phyloP scores from a whole-genome alignment of 2,888 invertebrate species.

The Choristoneura rosaceana region DNA sequence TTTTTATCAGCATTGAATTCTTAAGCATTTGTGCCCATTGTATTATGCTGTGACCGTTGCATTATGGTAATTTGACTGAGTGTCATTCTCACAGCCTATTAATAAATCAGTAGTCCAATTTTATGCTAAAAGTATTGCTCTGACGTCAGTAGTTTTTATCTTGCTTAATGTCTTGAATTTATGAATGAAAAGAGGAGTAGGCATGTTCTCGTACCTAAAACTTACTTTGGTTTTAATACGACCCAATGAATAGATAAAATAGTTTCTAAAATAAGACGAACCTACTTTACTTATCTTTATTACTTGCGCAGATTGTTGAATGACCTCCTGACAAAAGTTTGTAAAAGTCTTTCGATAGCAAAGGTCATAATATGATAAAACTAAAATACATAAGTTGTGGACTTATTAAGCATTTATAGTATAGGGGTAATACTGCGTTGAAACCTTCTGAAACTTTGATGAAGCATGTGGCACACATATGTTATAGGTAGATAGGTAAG shows the following conservation, averaged over 20 bases:
- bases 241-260: neutral
- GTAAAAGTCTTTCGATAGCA: neutral
- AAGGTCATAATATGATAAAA: neutral
- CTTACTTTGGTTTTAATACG: constrained; percentile 20
- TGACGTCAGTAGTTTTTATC: constrained; percentile 34
- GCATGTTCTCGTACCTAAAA: constrained; percentile 1
- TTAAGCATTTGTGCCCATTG: neutral
- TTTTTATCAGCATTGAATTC: neutral
- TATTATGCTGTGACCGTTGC: constrained; percentile 21
- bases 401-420: neutral
- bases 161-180: constrained; percentile 26
- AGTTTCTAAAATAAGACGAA: neutral
- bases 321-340: neutral
- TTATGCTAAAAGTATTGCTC: constrained; percentile 27
- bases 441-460: too few relatives aligned
- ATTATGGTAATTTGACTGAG: constrained; percentile 1
- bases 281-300: neutral
- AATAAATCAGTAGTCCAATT: constrained; percentile 15
- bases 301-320: neutral
- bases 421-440: neutral
- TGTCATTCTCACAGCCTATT: constrained; percentile 3
- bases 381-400: neutral
- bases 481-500: neutral
- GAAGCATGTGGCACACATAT: neutral
- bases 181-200: constrained; percentile 34